These are phyloP conservation scores for Hemithea aestivaria DNA, from an alignment of 2,888 invertebrate species.

Conservation along the genomic window DNA sequence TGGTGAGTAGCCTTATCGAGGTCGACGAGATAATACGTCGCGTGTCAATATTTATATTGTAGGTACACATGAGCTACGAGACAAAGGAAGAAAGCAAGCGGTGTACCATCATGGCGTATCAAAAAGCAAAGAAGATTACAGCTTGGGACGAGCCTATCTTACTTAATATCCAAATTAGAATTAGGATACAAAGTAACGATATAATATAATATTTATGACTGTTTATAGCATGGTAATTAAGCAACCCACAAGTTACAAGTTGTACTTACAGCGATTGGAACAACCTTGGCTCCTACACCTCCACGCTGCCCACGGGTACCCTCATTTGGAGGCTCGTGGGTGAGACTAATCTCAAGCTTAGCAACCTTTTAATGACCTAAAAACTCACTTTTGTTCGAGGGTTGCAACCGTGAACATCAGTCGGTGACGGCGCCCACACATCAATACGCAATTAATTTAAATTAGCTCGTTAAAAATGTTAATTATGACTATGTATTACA, in stretches of 20 bases:
- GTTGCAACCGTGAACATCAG: constrained; percentile 59
- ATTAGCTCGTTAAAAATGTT: no score
- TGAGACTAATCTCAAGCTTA: constrained; percentile 67
- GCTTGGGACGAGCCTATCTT: no score
- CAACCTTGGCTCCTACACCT: constrained; percentile 76
- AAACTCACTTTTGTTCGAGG: constrained; percentile 62
- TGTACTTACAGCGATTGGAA: constrained; percentile 66
- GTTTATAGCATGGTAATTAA: constrained; percentile 65
- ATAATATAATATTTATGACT: constrained; percentile 40
- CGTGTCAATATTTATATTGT: constrained; percentile 65
- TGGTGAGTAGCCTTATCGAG: constrained; percentile 64
- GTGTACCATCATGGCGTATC: constrained; percentile 26
- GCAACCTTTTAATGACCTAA: constrained; percentile 70
- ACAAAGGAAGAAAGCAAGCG: constrained; percentile 38
- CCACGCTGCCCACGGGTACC: constrained; percentile 74
- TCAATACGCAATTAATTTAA: constrained; percentile 44
- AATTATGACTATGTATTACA: no score
- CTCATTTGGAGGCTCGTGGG: constrained; percentile 75
- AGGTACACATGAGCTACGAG: constrained; percentile 37
- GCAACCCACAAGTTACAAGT: constrained; percentile 65
- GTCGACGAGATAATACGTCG: constrained; percentile 63
- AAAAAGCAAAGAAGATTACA: constrained; percentile 12
- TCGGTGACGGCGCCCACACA: constrained; percentile 62
- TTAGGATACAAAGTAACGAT: constrained; percentile 4
- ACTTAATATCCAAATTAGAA: constrained; percentile 12